Evolutionary conservation across 2,113 vertebrate genomes (phyloP), one percentile per base, ranked within the genome.

Genomic region (Heterochromis multidens): DNA sequence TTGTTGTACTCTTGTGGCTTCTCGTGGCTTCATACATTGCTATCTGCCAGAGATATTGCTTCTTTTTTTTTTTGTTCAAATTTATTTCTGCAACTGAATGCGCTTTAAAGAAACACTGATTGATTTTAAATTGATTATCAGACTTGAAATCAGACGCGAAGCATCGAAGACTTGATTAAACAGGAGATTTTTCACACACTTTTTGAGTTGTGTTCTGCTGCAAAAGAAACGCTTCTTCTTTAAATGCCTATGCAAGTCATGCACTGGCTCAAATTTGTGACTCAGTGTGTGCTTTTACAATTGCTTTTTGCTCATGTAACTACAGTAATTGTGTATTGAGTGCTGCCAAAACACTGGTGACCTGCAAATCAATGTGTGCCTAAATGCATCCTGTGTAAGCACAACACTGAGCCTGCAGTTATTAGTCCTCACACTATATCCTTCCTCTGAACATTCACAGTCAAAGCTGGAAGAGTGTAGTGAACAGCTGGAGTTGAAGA

Each of bases 401-500:
- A 49, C 65, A 49, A 29, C 25, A 29, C 16, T 72, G 25, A 40
- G 25, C 67, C 43, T 74, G 67, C 43, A 74, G 67, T 52, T 31
- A 21, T 21, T 31, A 8, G 43, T 52, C 2, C 67, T 52, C 43
- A 74, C 46, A 52, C 17, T n/a, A 6, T 7, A 17, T 74, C 27
- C 19, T n/a, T 74, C 27, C 27, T 52, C 46, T 52, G 27, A 54
- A 33, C 27, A 74, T 46, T 74, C 17, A 5, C 17, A 74, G 97
- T 80, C 77, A n/a, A 95, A 96, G 94, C 88, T 97, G 91, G 95
- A 96, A 58, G 97, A 96, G 77, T 95, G 27, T 60, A 92, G 95
- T 61, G 90, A 94, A 58, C 93, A 96, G 92, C 94, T 99, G 89
- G 96, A 98, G 49, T 63, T 95, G 14, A 98, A 95, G 92, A 96